Base-by-base conservation (phyloP, 2,888 invertebrate species). In the Syrista parreyssii region DNA sequence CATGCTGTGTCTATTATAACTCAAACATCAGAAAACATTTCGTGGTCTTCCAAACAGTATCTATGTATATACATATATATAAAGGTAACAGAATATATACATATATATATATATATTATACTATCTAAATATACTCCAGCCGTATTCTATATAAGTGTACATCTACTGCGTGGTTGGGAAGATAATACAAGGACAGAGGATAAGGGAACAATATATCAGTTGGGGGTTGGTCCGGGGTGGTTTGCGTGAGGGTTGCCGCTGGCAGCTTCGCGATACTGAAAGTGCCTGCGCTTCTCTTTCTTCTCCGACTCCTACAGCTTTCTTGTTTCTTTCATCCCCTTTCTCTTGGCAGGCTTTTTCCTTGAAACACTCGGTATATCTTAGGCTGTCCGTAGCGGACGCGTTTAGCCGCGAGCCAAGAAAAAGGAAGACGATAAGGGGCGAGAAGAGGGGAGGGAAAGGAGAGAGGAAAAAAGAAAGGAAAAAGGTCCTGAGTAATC, bases 401-500 rank as follows among this genome's bases (percentile, higher is more conserved):
- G 40, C 68, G 72, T 74, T 76, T 69, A 81, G 82, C 81, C 84
- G 80, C 79, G 82, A 85, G 85, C 84, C 84, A 87, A 87, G 88
- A 86, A 89, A 88, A 88, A 88, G 40, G 15, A 55, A 55, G 40
- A 23, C 23, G 40, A 23, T 55, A 40, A 40, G 40, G 40, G 12
- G 35, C 2, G 1, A 4, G 15, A 15, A 3, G 15, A 15, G 4
- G 0, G 40, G 40, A 69, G 30, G 32, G 3, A 12, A 32, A 30
- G 9, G 30, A 30, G 71, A 15, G 30, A 30, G 30, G 30, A 11
- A 71, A 71, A 71, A 32, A 32, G 30, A 84, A 81, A 85, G 84
- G 82, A 87, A 87, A 86, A 89, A 88, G 88, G 88, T 89, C 88
- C 87, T 84, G 80, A 88, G 87, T 89, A 89, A 89, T 90, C 89